A percentile compares a stretch with the other conserved stretches of the same genome.
These are phyloP conservation scores for Prochilodus magdalenae DNA, from an alignment of 2,113 vertebrate species.

Conservation along the genomic window DNA sequence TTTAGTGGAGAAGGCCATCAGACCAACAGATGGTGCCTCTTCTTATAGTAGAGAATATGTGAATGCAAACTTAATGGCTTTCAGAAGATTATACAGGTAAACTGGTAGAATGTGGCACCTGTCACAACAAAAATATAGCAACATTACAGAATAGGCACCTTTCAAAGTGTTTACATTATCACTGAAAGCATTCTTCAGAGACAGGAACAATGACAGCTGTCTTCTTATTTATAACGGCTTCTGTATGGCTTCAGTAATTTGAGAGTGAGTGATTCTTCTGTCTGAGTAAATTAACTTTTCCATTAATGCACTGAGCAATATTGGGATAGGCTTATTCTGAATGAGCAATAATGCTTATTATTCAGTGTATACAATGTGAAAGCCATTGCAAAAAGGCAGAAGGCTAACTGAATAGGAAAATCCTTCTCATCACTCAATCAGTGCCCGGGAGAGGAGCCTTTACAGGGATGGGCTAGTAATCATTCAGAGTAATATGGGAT, in stretches of 20 bases:
- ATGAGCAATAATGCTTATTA: background rate
- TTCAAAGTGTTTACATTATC: slow-evolving; percentile 4
- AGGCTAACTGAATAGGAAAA: background rate
- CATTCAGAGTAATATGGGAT: background rate
- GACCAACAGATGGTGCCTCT: background rate
- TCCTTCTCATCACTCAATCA: background rate
- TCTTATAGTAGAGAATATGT: background rate
- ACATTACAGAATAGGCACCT: background rate
- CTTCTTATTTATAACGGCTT: background rate
- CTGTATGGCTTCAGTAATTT: background rate
- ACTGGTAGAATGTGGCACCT: background rate
- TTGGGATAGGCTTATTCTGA: background rate
- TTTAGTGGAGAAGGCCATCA: background rate
- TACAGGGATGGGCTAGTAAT: slow-evolving; percentile 3
- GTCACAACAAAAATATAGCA: background rate
- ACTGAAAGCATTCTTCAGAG: background rate
- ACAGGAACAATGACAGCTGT: background rate
- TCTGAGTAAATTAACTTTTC: background rate
- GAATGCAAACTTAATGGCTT: background rate
- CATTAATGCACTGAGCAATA: background rate
- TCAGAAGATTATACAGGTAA: background rate
- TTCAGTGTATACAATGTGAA: background rate
- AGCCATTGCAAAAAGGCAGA: background rate
- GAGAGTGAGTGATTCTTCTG: background rate
- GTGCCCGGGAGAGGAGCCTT: background rate